These are phyloP conservation scores for Lordiphosa stackelbergi DNA, from an alignment of 1,140 invertebrate genomes.

Conservation along the genomic window DNA sequence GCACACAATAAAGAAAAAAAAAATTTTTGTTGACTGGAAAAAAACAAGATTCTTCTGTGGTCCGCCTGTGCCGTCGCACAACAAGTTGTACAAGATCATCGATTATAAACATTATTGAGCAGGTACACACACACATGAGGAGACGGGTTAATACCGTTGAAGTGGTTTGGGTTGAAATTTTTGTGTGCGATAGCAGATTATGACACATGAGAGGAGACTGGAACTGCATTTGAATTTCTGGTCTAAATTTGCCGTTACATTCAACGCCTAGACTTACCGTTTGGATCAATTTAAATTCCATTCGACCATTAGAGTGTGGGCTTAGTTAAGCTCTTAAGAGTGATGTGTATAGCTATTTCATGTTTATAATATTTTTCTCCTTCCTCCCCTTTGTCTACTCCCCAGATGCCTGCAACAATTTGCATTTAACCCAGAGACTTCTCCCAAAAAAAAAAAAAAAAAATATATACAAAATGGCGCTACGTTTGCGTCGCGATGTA, in stretches of 20 bases:
- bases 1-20: conserved; percentile 4
- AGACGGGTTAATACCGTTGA: conserved; percentile 57
- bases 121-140: conserved; percentile 25
- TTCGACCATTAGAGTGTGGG: not conserved
- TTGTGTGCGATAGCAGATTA: conserved; percentile 38
- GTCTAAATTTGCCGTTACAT: conserved; percentile 30
- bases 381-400: too few species aligned
- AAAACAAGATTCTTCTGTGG: conserved; percentile 60
- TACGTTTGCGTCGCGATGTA: conserved; percentile 88
- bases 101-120: conserved; percentile 63
- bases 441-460: not conserved
- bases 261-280: conserved; percentile 11
- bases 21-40: conserved; percentile 18
- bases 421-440: conserved; percentile 24
- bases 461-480: conserved; percentile 78
- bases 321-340: not conserved
- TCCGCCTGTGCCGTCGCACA: conserved; percentile 48
- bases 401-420: not conserved
- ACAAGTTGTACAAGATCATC: conserved; percentile 67
- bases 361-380: too few species aligned
- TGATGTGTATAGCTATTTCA: too few species aligned
- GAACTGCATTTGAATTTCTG: conserved; percentile 33
- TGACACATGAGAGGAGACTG: conserved; percentile 43
- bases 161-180: conserved; percentile 29
- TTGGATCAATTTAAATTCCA: conserved; percentile 23